Percentiles rank a stretch among this genome's conserved stretches.
Evolutionary conservation across 2,113 vertebrate species (phyloP).

Genomic region (Halichoerus grypus): DNA sequence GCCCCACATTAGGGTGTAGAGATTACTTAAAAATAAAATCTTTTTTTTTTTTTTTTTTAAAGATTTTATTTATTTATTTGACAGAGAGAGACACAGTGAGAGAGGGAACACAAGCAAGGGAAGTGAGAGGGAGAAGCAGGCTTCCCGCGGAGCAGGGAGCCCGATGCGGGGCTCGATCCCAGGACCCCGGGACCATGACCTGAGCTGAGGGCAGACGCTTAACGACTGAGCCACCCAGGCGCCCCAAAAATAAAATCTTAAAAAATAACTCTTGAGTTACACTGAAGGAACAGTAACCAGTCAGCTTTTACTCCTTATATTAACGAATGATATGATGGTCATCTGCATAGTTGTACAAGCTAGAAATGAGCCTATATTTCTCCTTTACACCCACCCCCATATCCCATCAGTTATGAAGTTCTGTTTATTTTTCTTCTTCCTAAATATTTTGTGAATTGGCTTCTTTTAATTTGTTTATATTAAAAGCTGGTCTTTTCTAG

Average conservation of each 20-base stretch:
- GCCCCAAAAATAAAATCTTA: background rate
- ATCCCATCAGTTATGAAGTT: background rate
- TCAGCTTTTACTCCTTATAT: background rate
- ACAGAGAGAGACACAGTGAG: too few relatives aligned
- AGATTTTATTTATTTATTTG: too few relatives aligned
- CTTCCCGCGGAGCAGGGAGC: too few relatives aligned
- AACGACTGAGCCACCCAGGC: too few relatives aligned
- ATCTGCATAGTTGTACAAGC: background rate
- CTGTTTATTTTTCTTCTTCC: background rate
- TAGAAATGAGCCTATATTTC: background rate
- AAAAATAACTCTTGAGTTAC: background rate
- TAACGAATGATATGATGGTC: background rate
- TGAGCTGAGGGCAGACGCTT: too few relatives aligned
- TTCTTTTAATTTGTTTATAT: conserved; percentile 6
- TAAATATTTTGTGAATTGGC: background rate
- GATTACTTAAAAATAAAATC: background rate
- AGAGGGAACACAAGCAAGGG: too few relatives aligned
- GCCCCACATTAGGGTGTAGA: background rate
- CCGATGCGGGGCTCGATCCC: too few relatives aligned
- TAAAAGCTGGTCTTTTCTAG: background rate
- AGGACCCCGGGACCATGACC: too few relatives aligned
- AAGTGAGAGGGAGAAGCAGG: too few relatives aligned
- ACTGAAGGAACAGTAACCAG: background rate
- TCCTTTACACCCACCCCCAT: background rate
- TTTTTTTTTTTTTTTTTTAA: background rate